Conservation (phyloP, 2,113 vertebrate genomes). For the Eolophus roseicapilla region DNA sequence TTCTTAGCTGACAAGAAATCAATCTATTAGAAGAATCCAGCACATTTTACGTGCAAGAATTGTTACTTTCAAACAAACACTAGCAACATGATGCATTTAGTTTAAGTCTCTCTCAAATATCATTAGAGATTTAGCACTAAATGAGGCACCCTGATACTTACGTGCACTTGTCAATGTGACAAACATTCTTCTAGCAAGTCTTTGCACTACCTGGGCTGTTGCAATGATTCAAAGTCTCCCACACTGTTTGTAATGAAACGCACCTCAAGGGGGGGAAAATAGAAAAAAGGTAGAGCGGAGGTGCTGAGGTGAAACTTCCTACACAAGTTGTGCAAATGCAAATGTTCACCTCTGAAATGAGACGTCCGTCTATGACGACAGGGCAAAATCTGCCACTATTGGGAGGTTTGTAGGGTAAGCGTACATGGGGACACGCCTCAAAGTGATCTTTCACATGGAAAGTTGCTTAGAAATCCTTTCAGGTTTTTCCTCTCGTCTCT, state of each 20-base stretch:
- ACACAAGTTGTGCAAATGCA: not conserved
- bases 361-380: fast-evolving
- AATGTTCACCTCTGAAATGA: not conserved
- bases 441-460: conserved; percentile 5
- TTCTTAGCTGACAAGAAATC: not conserved
- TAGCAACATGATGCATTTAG: not conserved
- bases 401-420: not conserved
- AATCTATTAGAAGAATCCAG: not conserved
- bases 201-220: not conserved
- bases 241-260: not conserved
- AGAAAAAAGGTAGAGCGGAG: not conserved
- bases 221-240: not conserved
- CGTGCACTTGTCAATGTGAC: not conserved
- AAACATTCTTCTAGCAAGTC: not conserved
- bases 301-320: not conserved
- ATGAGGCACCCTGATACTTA: not conserved
- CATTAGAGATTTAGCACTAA: not conserved
- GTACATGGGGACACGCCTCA: not conserved
- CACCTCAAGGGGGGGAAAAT: not conserved
- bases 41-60: not conserved
- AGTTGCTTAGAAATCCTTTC: not conserved
- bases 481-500: not conserved
- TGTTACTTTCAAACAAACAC: not conserved
- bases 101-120: not conserved
- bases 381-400: not conserved